Evolutionary conservation across 2,888 invertebrate genomes (phyloP), one percentile per base, ranked within the genome.

Genomic region (Ichneumoninae sp.): DNA sequence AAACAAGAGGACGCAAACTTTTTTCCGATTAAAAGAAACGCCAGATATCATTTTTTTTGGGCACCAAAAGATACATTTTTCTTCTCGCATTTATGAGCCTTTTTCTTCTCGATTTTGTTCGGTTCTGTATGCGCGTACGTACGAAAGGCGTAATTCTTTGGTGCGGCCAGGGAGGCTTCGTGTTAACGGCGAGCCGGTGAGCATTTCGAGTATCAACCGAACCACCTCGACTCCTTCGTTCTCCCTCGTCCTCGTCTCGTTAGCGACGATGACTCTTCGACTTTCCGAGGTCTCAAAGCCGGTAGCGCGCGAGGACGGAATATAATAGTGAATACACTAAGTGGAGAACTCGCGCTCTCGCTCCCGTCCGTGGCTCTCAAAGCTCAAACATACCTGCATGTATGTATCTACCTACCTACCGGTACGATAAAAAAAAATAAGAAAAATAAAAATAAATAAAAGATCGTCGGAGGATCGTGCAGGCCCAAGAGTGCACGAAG

Each of bases 241-340:
- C 71, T 54, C 87, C 88, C 82, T 86, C 86, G 88, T 84, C 79
- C n/a, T n/a, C 26, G 22, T 13, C 91, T 92, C 90, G 91, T 92
- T 92, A 92, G 90, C 87, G 82, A 89, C 90, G 89, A 92, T 92
- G 92, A 92, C 91, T 92, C 87, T 88, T 87, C 87, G 81, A 90
- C 82, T 91, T 89, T 89, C 71, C 57, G n/a, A 72, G 66, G 82
- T 69, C 57, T 69, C 66, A 82, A 85, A 70, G 47, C 79, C 84
- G 71, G 84, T 82, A 85, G 84, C 84, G 47, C 50, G 75, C 19
- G 60, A 44, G 69, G 57, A 62, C 80, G 70, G 70, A 36, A 85
- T 68, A 82, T 74, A 81, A 85, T 84, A 74, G 76, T 86, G 86
- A 81, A 77, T 75, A 60, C 52, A 57, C 66, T 52, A 57, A 80